Conservation (phyloP, 1,140 invertebrate species). For the Meloidogyne hapla region DNA sequence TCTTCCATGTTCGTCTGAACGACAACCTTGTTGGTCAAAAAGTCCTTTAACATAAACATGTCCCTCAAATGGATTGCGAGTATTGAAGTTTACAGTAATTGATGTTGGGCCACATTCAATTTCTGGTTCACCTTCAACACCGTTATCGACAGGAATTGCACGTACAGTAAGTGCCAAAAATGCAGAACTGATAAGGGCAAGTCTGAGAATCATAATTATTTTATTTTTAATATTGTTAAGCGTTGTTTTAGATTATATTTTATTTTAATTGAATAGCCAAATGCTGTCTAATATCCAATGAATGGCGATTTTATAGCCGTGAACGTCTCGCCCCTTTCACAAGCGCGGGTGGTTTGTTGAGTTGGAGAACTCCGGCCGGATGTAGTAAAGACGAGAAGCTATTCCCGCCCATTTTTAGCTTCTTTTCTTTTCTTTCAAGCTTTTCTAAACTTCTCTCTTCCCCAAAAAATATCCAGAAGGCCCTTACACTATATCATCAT, state of each 20-base stretch:
- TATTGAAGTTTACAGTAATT: conserved; percentile 64
- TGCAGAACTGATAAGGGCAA: not conserved
- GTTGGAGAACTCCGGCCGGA: conserved; percentile 3
- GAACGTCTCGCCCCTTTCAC: not conserved
- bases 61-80: conserved; percentile 63
- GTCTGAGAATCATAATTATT: not conserved
- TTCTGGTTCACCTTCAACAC: conserved; percentile 57
- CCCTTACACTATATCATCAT: not conserved
- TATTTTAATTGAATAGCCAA: conserved; percentile 6
- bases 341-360: not conserved
- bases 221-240: not conserved
- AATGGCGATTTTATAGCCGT: not conserved
- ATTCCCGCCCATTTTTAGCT: not conserved
- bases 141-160: conserved; percentile 47
- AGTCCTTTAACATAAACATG: conserved; percentile 64
- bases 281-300: not conserved
- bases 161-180: not conserved
- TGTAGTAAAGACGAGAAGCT: not conserved
- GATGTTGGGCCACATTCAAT: conserved; percentile 62
- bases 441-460: not conserved
- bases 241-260: not conserved
- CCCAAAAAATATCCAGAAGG: not conserved
- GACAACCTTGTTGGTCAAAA: conserved; percentile 60
- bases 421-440: not conserved
- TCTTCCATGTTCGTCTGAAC: conserved; percentile 62